A percentile compares a stretch with the other conserved stretches of the same genome.
These are phyloP conservation scores for Sussaba pulchella DNA, from an alignment of 2,888 invertebrate species.

Conservation along the genomic window DNA sequence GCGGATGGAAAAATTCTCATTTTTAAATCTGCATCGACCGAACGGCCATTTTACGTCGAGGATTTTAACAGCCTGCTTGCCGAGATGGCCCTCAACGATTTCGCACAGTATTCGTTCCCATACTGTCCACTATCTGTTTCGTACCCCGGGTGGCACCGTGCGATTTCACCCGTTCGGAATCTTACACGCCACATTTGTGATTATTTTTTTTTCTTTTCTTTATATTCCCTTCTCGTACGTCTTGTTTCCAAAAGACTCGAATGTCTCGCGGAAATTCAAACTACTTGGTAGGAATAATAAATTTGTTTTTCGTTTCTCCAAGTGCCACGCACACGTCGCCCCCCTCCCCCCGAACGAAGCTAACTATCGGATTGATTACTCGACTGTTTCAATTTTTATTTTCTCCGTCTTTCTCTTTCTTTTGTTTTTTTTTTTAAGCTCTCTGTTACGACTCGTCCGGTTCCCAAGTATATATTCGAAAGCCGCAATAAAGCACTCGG, in stretches of 20 bases:
- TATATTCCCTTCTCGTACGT: slow-evolving; percentile 44
- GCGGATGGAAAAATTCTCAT: slow-evolving; percentile 13
- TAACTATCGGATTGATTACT: slow-evolving; percentile 45
- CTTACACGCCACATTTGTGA: slow-evolving; percentile 41
- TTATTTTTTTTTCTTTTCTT: slow-evolving; percentile 44
- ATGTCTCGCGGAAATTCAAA: slow-evolving; percentile 55
- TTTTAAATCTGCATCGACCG: slow-evolving; percentile 20
- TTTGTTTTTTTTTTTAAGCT: too few species aligned
- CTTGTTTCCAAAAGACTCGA: slow-evolving; percentile 21
- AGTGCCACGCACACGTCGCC: slow-evolving; percentile 27
- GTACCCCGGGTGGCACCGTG: slow-evolving; percentile 22
- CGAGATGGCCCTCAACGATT: slow-evolving; percentile 49
- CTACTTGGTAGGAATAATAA: slow-evolving; percentile 59
- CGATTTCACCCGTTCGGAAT: slow-evolving; percentile 37
- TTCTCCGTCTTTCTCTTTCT: not conserved
- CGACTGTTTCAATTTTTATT: slow-evolving; percentile 8
- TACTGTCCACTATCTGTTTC: slow-evolving; percentile 35
- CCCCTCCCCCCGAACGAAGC: slow-evolving; percentile 1
- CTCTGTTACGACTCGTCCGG: not conserved
- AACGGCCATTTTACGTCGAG: slow-evolving; percentile 60
- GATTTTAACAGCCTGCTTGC: slow-evolving; percentile 59
- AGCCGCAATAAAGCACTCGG: slow-evolving; percentile 36
- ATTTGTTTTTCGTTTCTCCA: slow-evolving; percentile 52
- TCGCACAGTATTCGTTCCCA: slow-evolving; percentile 34
- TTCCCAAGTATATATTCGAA: slow-evolving; percentile 19